Evolutionary conservation across 1,140 invertebrate genomes (phyloP), one percentile per base, ranked within the genome.

Genomic region (Dreissena polymorpha): DNA sequence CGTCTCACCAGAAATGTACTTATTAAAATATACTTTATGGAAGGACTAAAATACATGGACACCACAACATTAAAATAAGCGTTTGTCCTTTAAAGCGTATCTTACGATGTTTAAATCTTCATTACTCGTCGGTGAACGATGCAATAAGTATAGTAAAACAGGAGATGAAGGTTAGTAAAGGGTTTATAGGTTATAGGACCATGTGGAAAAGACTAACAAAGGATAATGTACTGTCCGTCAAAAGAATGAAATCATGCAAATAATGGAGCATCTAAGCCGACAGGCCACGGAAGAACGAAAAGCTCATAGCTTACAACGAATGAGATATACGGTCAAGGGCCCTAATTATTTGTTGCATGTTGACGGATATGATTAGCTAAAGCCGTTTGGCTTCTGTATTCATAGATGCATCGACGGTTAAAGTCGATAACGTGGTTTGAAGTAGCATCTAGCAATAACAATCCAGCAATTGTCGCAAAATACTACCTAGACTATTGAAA

Each of bases 341-440:
- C 87, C 88, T 73, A 89, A 90, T 68, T 83, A 76, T 77, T 13
- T 88, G 0, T 91, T 90, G 90, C 90, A 91, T 73, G 68, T 89
- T 7, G 90, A 92, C 85, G 84, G 85, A 1, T 90, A 90, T 84
- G 91, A 90, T 68, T 91, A 91, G 78, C 77, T 91, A 16, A 92
- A 91, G 77, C 85, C 88, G 18, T 91, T 82, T 85, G 91, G 91
- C 18, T 85, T 91, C 70, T 85, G 85, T n/a, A 88, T 91, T 21
- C 84, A 88, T 74, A 88, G 86, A 39, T 87, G 83, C 51, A 88
- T 91, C 10, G 90, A 92, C 79, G 90, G 90, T 10, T 92, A 81
- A 82, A 91, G 90, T n/a, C 75, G 18, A 67, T 92, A 0, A 81
- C 91, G 72, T 92, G 89, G 90, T 27, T 91, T 12, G 68, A 88